A percentile compares a stretch with the other conserved stretches of the same genome.
Conservation (phyloP, 2,113 vertebrate genomes). For the Cisticola juncidis region DNA sequence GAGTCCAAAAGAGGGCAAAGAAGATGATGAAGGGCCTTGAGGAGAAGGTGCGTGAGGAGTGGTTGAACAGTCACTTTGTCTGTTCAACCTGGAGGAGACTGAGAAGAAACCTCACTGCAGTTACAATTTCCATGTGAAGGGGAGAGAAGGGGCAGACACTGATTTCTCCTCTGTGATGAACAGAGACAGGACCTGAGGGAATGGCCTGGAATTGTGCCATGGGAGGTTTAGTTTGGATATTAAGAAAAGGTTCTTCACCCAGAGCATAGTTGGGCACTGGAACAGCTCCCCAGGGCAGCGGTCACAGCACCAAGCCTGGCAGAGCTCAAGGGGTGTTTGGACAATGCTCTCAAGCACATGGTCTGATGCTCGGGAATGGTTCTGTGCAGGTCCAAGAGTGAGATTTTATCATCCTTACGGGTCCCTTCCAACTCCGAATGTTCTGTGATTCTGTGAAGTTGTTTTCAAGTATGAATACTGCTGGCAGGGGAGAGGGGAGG, state of each 20-base stretch:
- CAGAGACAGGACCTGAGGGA: fast-evolving
- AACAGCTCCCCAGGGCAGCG: neutral
- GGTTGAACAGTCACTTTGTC: neutral
- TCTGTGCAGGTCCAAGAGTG: neutral
- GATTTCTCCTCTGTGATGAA: neutral
- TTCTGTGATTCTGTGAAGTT: neutral
- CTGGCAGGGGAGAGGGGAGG: neutral
- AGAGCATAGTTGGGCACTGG: fast-evolving
- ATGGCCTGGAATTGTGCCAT: fast-evolving
- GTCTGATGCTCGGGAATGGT: neutral
- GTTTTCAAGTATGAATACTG: neutral
- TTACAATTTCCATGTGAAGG: neutral
- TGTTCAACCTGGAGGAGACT: neutral
- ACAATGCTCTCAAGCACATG: fast-evolving
- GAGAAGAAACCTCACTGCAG: neutral
- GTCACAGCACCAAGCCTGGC: neutral
- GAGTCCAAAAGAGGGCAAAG: neutral
- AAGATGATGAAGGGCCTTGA: neutral
- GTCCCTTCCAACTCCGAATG: neutral
- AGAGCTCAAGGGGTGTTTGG: fast-evolving
- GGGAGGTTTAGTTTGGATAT: neutral
- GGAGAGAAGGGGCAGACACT: fast-evolving
- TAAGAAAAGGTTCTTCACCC: neutral
- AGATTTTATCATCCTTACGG: fast-evolving
- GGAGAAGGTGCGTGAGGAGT: fast-evolving